A percentile compares a stretch with the other conserved stretches of the same genome.
These are phyloP conservation scores for Sarcophaga bullata DNA, from an alignment of 1,140 invertebrate genomes.

Conservation along the genomic window DNA sequence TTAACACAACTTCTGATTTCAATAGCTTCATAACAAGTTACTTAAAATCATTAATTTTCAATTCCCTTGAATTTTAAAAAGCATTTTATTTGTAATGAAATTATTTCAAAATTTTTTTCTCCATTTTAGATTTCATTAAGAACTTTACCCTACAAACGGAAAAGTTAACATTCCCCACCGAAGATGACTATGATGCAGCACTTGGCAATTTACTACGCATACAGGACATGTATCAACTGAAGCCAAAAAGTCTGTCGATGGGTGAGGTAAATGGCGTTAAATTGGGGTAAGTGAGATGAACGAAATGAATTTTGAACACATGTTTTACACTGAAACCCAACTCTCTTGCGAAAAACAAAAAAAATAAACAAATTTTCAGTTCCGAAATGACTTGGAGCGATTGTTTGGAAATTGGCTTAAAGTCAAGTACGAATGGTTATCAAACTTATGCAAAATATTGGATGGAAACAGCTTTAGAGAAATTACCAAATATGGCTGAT, in stretches of 20 bases:
- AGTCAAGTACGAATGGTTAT: slow-evolving; percentile 51
- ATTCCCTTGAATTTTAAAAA: too few relatives aligned
- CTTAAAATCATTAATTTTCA: too few relatives aligned
- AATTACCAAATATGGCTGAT: slow-evolving; percentile 44
- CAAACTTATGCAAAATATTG: slow-evolving; percentile 56
- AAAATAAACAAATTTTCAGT: slow-evolving; percentile 9
- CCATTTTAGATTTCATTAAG: slow-evolving; percentile 20
- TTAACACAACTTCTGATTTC: too few relatives aligned
- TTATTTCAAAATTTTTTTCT: not conserved
- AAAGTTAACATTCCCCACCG: slow-evolving; percentile 44
- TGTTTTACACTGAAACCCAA: not conserved
- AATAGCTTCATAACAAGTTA: too few relatives aligned
- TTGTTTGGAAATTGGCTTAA: slow-evolving; percentile 58
- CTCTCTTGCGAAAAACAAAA: not conserved
- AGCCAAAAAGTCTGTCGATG: slow-evolving; percentile 51
- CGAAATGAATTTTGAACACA: not conserved
- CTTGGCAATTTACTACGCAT: slow-evolving; percentile 54
- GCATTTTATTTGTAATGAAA: too few relatives aligned
- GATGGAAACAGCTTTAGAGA: slow-evolving; percentile 56
- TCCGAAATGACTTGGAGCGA: slow-evolving; percentile 59
- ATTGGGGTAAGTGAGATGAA: slow-evolving; percentile 51
- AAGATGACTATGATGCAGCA: slow-evolving; percentile 56
- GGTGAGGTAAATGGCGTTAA: slow-evolving; percentile 59
- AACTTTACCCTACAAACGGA: not conserved
- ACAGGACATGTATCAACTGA: slow-evolving; percentile 55